Base-by-base conservation (phyloP, 2,888 invertebrate genomes). In the Cartodere bifasciata region DNA sequence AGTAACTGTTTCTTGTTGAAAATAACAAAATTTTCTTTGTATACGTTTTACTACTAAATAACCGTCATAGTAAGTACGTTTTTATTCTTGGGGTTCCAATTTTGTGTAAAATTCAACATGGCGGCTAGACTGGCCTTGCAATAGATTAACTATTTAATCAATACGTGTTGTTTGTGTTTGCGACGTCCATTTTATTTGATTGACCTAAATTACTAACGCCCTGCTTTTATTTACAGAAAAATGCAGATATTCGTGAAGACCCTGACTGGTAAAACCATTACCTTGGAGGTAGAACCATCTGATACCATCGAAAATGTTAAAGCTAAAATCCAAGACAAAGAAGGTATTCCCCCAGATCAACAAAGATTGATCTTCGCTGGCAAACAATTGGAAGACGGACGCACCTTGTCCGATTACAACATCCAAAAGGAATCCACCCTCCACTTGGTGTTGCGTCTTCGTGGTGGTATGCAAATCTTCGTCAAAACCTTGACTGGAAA, bases 191-290 rank as follows among this genome's bases (percentile, higher is more conserved):
- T n/a, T n/a, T n/a, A n/a, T n/a, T n/a, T n/a, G n/a, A n/a, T n/a
- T n/a, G n/a, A n/a, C n/a, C n/a, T n/a, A n/a, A n/a, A n/a, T n/a
- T n/a, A n/a, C n/a, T n/a, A n/a, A n/a, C n/a, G n/a, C n/a, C n/a
- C n/a, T n/a, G n/a, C n/a, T n/a, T n/a, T n/a, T n/a, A n/a, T n/a
- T n/a, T n/a, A n/a, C n/a, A n/a, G n/a, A n/a, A n/a, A n/a, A n/a
- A 91, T 91, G 91, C 94, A 95, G 77, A 94, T 95, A 63, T 95
- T 91, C 63, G 90, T 91, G 39, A 91, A 91, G 64, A 91, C 88
- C 57, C 72, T 90, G 37, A 90, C 88, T 60, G 90, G 88, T 52
- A 91, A 90, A 71, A 91, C 90, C 67, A 88, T 90, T 68, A 87
- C 87, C 55, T 76, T 88, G 50, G 87, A 88, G 73, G 87, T 87